Base-by-base conservation (phyloP, 2,797 vertebrate genomes). In the Lagodon rhomboides region DNA sequence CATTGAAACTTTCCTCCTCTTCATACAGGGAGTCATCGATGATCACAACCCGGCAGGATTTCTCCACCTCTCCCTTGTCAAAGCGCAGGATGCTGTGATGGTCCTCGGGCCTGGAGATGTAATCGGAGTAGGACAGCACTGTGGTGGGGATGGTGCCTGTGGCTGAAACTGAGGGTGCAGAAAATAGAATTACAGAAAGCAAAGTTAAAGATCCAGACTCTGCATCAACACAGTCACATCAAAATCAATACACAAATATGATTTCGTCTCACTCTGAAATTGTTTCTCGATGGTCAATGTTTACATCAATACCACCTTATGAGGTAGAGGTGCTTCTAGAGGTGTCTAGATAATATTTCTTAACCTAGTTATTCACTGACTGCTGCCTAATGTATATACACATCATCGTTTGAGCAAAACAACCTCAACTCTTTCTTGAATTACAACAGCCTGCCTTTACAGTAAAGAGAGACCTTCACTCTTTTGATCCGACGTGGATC, bases 21-120 rank as follows among this genome's bases (percentile, higher is more conserved):
- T 99, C 98, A 6, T 97, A 97, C 81, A 99, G 86, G 7, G 98
- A 99, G 87, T 99, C 98, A 7, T 99, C 98, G 49, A 99, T 99
- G 77, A 99, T 91, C 49, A 98, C 87, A 0, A 99, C 78, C 0
- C 97, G 96, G 80, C 98, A 99, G 53, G 76, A 78, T 79, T 97
- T 97, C 92, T 99, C 97, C 2, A 38, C 88, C 87, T 99, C 97
- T 0, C 94, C 97, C 86, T 94, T 97, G 92, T 98, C 97, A 53
- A 99, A 99, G 68, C 96, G 96, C 44, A 99, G 75, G 46, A 98
- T 4, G 22, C 98, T 98, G 93, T 90, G 96, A 92, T 98, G 97
- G 79, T 98, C 97, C 90, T 99, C 98, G 0, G 97, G 95, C 76
- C 97, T 93, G 54, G 98, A 98, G 91, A 99, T 99, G 94, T 98